Evolutionary conservation across 1,140 invertebrate genomes (phyloP), one percentile per base, ranked within the genome.

Genomic region (Zaprionus ornatus): DNA sequence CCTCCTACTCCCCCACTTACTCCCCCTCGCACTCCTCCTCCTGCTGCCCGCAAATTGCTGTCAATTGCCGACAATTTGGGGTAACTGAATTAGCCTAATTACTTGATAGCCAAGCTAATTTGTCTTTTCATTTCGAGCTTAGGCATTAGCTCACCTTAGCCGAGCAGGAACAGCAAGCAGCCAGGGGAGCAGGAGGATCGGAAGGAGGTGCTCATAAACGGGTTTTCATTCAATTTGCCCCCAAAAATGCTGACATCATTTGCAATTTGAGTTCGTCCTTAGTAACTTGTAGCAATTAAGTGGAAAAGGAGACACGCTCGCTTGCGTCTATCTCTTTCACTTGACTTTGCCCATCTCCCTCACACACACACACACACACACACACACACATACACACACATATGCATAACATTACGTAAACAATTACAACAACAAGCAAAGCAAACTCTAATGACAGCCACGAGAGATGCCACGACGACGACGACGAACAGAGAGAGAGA

Each of bases 351-450:
- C 42, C 32, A 25, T 25, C 35, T 29, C n/a, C 12, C 17, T 21
- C 19, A 4, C 45, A 59, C 65, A 70, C 56, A 40, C 27, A 23
- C 19, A 42, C 19, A 37, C 32, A 42, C 17, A 21, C 57, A 57
- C 29, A 57, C 23, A 54, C 23, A 54, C 61, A 13, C 23, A 54
- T 13, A 54, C 61, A 13, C 23, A 62, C 64, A 68, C 76, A 74
- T 78, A 62, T 76, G 73, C 73, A 77, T 61, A 65, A 76, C 54
- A 82, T 79, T 68, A 70, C 65, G 66, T 79, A 77, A 83, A 77
- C 80, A 83, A 83, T 83, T 83, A 79, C 77, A 77, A 55, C 57
- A 79, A 68, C 56, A 75, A 70, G 45, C 40, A 56, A 45, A 45
- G 40, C 59, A 73, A 73, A 62, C 69, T 67, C 71, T 80, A 78